phyloP scores from a whole-genome alignment of 2,888 invertebrate species.

The Sericinus montela region DNA sequence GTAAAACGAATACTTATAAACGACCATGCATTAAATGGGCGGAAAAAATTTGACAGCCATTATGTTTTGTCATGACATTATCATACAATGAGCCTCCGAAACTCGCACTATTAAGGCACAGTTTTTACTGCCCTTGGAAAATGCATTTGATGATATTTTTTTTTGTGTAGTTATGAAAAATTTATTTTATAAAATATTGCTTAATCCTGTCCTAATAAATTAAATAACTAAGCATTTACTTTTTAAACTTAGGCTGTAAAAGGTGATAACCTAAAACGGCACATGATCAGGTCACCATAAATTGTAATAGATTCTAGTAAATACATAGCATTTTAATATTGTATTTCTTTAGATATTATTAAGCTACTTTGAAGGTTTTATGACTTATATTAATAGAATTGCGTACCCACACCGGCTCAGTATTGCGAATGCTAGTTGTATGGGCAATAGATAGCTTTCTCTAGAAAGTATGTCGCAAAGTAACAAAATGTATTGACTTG shows the following conservation, averaged over 20 bases:
- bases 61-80: conserved; percentile 47
- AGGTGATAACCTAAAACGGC: conserved; percentile 2
- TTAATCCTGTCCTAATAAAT: too few species aligned
- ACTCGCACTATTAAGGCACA: conserved; percentile 14
- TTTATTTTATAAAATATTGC: too few species aligned
- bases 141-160: background rate
- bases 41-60: conserved; percentile 44
- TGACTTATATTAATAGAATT: background rate
- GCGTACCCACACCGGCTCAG: too few species aligned
- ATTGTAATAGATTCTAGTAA: background rate
- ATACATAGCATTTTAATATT: conserved; percentile 3
- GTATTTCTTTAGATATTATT: background rate
- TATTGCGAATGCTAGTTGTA: too few species aligned
- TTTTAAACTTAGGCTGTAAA: background rate
- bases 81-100: conserved; percentile 62
- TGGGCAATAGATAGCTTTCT: too few species aligned
- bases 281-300: too few species aligned
- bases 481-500: too few species aligned
- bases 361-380: background rate
- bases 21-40: conserved; percentile 55
- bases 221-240: too few species aligned
- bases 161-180: too few species aligned
- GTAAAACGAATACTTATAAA: conserved; percentile 43
- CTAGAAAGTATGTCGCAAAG: too few species aligned
- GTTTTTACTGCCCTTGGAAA: background rate